phyloP scores from a whole-genome alignment of 2,113 vertebrate genomes.

The Eptesicus fuscus region DNA sequence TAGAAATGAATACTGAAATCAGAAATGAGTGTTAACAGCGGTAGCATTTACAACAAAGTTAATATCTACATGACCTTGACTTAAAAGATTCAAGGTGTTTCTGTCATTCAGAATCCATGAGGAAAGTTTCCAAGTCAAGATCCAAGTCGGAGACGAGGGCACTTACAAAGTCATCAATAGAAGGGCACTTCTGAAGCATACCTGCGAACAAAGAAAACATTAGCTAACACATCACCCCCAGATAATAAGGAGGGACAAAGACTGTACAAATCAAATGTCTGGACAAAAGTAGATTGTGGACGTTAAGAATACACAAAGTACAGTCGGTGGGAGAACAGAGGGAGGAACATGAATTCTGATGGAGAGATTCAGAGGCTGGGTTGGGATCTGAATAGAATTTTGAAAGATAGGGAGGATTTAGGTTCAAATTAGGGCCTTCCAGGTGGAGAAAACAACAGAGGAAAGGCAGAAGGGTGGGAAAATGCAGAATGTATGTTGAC shows the following conservation, averaged over 20 bases:
- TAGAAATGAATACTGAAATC: constrained; percentile 31
- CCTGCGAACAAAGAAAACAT: constrained; percentile 79
- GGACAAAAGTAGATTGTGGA: not conserved
- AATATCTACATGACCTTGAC: not conserved
- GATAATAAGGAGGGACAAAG: not conserved
- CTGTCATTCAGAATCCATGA: constrained; percentile 89
- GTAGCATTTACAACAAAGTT: not conserved
- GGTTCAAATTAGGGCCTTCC: not conserved
- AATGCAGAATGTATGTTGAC: not conserved
- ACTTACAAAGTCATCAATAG: constrained; percentile 92
- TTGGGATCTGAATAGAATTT: not conserved
- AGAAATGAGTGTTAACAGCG: constrained; percentile 10
- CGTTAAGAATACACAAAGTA: not conserved
- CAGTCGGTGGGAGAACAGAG: not conserved
- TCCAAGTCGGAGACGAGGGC: constrained; percentile 94
- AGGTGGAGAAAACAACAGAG: rapidly evolving
- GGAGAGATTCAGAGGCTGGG: not conserved
- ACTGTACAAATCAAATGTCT: not conserved
- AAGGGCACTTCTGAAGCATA: constrained; percentile 94
- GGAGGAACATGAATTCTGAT: too few relatives aligned
- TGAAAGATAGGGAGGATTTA: not conserved
- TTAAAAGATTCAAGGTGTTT: not conserved
- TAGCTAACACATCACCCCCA: rapidly evolving
- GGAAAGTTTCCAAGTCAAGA: constrained; percentile 92
- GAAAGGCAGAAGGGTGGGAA: not conserved